These are phyloP conservation scores for Anorthoa munda DNA, from an alignment of 2,888 invertebrate genomes.

Conservation along the genomic window DNA sequence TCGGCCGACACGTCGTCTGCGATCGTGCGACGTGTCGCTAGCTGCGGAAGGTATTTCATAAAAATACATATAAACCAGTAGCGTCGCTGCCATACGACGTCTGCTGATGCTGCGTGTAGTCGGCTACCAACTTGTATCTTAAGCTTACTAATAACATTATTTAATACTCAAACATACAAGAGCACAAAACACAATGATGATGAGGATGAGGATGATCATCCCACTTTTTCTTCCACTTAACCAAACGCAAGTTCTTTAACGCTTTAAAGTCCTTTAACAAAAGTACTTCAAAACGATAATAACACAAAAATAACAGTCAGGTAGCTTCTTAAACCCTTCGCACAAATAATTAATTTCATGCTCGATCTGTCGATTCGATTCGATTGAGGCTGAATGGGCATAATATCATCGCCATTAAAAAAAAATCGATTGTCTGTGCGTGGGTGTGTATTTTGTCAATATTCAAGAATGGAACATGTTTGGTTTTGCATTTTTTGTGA, in stretches of 20 bases:
- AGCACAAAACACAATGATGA: too few species aligned
- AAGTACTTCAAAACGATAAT: constrained; percentile 30
- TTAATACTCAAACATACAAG: too few species aligned
- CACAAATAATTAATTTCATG: constrained; percentile 71
- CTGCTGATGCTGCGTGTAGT: too few species aligned
- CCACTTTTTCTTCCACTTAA: not conserved
- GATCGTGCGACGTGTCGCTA: too few species aligned
- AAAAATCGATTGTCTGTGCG: constrained; percentile 50
- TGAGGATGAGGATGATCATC: too few species aligned
- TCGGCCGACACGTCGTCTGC: too few species aligned
- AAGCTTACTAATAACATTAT: too few species aligned
- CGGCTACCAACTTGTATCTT: too few species aligned
- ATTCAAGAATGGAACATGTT: constrained; percentile 49
- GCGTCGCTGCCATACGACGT: too few species aligned
- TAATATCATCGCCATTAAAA: constrained; percentile 56
- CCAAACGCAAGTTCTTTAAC: constrained; percentile 6
- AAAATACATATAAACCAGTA: too few species aligned
- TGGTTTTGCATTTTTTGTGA: constrained; percentile 50
- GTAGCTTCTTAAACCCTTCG: constrained; percentile 67
- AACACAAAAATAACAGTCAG: constrained; percentile 53
- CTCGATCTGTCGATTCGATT: constrained; percentile 70
- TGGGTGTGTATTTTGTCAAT: constrained; percentile 63
- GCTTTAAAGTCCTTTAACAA: constrained; percentile 1
- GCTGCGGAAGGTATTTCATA: too few species aligned
- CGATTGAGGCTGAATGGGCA: constrained; percentile 61